Conservation (phyloP, 2,888 invertebrate genomes). For the Drosophila quasianomalipes region DNA sequence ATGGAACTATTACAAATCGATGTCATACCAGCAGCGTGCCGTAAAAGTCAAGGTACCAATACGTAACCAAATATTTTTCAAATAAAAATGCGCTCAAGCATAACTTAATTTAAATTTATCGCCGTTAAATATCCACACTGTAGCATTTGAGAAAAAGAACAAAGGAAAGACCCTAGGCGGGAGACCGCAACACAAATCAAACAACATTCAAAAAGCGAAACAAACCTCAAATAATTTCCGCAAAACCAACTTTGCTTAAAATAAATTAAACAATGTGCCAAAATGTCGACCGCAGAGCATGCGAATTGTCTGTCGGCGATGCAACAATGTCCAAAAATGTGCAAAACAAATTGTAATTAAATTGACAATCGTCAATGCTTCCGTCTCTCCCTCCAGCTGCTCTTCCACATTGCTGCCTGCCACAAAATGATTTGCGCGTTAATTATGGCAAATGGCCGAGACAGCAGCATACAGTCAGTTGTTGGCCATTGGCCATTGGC, state of each 20-base stretch:
- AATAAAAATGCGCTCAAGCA: background rate
- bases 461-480: slow-evolving; percentile 1
- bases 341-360: slow-evolving; percentile 75
- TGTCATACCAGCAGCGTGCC: background rate
- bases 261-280: slow-evolving; percentile 74
- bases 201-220: slow-evolving; percentile 30
- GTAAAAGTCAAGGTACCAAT: background rate
- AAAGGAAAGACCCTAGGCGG: background rate
- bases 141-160: background rate
- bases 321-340: slow-evolving; percentile 34
- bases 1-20: background rate
- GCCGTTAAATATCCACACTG: background rate
- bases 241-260: slow-evolving; percentile 65
- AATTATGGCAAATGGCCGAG: slow-evolving; percentile 62
- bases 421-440: slow-evolving; percentile 57
- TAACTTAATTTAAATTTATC: background rate
- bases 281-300: slow-evolving; percentile 64
- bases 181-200: slow-evolving; percentile 24
- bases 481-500: slow-evolving; percentile 6
- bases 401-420: background rate
- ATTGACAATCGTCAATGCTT: slow-evolving; percentile 61
- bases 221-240: slow-evolving; percentile 54
- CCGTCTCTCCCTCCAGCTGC: background rate
- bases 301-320: slow-evolving; percentile 35
- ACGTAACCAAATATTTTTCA: background rate